Conservation (phyloP, 2,113 vertebrate genomes). For the Vulpes ferrilata region DNA sequence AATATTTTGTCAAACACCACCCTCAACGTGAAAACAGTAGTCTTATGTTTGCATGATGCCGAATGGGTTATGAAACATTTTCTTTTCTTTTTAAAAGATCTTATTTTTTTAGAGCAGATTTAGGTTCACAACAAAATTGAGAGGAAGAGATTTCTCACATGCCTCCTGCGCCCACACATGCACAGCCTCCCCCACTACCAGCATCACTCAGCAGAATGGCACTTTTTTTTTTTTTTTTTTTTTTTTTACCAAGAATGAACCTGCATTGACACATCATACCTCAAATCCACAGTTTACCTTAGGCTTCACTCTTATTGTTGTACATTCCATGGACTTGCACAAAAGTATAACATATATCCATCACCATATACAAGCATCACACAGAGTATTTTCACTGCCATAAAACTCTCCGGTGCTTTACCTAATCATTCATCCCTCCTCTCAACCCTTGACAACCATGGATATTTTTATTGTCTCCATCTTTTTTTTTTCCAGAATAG, state of each 20-base stretch:
- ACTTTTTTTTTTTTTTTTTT: background rate
- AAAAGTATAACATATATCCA: too few relatives aligned
- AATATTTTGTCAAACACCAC: background rate
- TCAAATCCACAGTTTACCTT: too few relatives aligned
- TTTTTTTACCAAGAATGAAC: background rate
- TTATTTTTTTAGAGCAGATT: background rate
- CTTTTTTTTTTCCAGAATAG: background rate
- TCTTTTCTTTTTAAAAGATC: background rate
- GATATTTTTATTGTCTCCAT: background rate
- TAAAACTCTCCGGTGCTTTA: background rate
- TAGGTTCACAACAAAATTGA: background rate
- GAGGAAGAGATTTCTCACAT: background rate
- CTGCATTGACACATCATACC: background rate
- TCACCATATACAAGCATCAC: rapidly evolving
- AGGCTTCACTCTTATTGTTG: too few relatives aligned
- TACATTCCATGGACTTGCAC: background rate
- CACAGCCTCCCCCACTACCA: rapidly evolving
- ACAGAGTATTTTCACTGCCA: too few relatives aligned
- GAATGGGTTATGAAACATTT: too few relatives aligned
- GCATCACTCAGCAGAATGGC: background rate
- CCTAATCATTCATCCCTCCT: background rate
- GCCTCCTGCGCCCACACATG: background rate
- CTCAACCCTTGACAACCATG: rapidly evolving
- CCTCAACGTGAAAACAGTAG: background rate
- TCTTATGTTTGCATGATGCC: background rate